These are phyloP conservation scores for Poecilia picta DNA, from an alignment of 2,797 vertebrate species.

Conservation along the genomic window DNA sequence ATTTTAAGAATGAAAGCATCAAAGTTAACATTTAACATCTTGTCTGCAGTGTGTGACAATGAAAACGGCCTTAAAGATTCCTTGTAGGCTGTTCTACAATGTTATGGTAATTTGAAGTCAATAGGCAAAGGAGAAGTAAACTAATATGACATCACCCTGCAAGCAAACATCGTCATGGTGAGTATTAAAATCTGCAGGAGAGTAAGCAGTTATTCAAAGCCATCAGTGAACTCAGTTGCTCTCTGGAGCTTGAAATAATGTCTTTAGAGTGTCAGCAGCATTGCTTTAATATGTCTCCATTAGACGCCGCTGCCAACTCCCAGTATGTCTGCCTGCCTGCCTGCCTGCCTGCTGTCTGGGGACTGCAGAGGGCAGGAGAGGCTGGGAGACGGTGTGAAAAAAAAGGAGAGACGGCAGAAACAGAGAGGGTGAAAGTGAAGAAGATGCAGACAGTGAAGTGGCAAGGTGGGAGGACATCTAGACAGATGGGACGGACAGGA, in stretches of 20 bases:
- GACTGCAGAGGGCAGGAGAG: conserved; percentile 4
- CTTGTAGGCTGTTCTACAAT: neutral
- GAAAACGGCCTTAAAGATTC: neutral
- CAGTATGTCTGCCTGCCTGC: conserved; percentile 31
- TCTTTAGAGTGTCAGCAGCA: conserved; percentile 43
- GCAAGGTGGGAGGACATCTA: conserved; percentile 44
- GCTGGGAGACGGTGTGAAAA: conserved; percentile 11
- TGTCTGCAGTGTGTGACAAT: neutral
- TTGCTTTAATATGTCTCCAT: conserved; percentile 57
- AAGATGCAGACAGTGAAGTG: conserved; percentile 16
- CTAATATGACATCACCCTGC: conserved; percentile 2
- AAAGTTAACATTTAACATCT: neutral
- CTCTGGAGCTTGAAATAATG: conserved; percentile 44
- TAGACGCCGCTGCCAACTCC: conserved; percentile 45
- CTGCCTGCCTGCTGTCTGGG: conserved; percentile 30
- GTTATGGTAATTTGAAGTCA: neutral
- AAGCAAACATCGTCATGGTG: conserved; percentile 14
- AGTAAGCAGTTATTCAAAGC: conserved; percentile 29
- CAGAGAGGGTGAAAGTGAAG: conserved; percentile 12
- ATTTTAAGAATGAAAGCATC: neutral
- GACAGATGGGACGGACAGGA: conserved; percentile 51
- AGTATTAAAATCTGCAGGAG: conserved; percentile 19
- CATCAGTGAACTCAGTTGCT: conserved; percentile 38
- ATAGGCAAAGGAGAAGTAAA: neutral
- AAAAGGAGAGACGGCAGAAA: conserved; percentile 13